Evolutionary conservation across 2,888 invertebrate genomes (phyloP).

Genomic region (Eupithecia centaureata): DNA sequence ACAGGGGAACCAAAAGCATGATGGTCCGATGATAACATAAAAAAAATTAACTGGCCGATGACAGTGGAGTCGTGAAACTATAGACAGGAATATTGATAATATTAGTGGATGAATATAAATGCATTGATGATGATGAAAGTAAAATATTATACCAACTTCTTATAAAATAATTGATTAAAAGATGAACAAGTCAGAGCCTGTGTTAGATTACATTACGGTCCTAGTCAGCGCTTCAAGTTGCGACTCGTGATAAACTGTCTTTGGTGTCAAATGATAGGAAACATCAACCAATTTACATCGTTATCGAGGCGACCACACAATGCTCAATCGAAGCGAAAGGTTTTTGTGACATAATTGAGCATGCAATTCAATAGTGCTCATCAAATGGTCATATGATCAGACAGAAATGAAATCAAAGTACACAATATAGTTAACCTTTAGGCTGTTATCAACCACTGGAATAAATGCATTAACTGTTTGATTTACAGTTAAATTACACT

Average conservation of each 20-base stretch:
- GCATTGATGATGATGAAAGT: too few species aligned
- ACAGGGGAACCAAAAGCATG: too few species aligned
- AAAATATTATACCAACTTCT: neutral
- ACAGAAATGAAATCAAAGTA: neutral
- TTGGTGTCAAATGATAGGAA: conserved; percentile 52
- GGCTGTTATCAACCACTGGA: neutral
- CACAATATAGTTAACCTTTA: neutral
- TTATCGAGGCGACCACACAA: conserved; percentile 39
- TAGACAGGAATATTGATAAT: too few species aligned
- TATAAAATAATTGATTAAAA: neutral
- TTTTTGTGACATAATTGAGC: conserved; percentile 26
- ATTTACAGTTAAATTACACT: too few species aligned
- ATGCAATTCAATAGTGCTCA: conserved; percentile 24
- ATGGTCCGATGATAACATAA: too few species aligned
- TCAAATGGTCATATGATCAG: conserved; percentile 26
- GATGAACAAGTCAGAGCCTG: conserved; percentile 14
- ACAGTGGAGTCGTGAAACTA: too few species aligned
- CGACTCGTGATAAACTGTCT: conserved; percentile 52
- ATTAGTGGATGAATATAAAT: too few species aligned
- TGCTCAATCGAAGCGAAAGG: conserved; percentile 31
- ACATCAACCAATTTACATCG: conserved; percentile 39
- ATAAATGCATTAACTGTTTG: neutral
- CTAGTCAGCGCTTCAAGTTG: conserved; percentile 45
- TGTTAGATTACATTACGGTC: conserved; percentile 31
- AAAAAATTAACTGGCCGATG: too few species aligned